A percentile compares a stretch with the other conserved stretches of the same genome.
These are phyloP conservation scores for Galeopterus variegatus DNA, from an alignment of 2,113 vertebrate genomes.

Conservation along the genomic window DNA sequence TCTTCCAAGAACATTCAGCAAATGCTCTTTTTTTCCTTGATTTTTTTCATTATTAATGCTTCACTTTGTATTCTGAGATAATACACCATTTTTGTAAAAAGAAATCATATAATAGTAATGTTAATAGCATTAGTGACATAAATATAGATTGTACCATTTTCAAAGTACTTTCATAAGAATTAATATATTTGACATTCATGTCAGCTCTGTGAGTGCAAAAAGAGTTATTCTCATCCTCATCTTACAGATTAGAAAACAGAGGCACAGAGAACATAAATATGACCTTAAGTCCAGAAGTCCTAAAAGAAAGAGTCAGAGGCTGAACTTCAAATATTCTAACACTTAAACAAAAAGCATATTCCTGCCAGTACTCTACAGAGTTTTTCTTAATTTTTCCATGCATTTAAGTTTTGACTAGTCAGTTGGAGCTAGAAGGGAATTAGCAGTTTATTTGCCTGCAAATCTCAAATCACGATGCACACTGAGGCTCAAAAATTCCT, in stretches of 20 bases:
- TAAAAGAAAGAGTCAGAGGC: not conserved
- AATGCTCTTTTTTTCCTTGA: not conserved
- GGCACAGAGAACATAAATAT: not conserved
- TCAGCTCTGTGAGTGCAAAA: not conserved
- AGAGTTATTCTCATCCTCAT: not conserved
- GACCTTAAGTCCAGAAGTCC: not conserved
- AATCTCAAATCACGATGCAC: not conserved
- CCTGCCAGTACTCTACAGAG: not conserved
- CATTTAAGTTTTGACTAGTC: not conserved
- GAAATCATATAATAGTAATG: not conserved
- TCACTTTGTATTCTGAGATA: not conserved
- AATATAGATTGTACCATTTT: not conserved
- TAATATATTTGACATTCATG: constrained; percentile 5
- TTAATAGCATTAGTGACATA: not conserved
- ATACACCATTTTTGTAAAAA: not conserved
- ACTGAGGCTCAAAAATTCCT: not conserved
- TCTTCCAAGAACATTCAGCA: not conserved
- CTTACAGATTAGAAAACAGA: not conserved
- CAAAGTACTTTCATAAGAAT: not conserved
- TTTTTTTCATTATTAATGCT: not conserved
- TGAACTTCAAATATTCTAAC: not conserved
- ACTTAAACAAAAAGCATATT: not conserved
- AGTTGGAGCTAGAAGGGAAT: not conserved
- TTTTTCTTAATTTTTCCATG: not conserved
- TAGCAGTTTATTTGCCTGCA: not conserved